These are phyloP conservation scores for Dinomys branickii DNA, from an alignment of 2,113 vertebrate genomes.

Conservation along the genomic window DNA sequence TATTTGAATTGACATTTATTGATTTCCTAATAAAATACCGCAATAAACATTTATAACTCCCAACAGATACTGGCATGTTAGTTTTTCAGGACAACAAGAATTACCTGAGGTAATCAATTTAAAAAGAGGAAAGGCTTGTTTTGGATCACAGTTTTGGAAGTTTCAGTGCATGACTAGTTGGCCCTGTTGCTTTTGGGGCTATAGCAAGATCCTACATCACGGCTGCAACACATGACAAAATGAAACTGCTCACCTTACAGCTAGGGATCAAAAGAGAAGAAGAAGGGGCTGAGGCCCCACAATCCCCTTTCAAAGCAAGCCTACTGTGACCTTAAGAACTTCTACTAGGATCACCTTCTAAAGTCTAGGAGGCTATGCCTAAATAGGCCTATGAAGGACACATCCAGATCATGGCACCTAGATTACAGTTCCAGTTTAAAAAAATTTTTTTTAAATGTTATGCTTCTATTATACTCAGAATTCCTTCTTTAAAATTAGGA, in stretches of 20 bases:
- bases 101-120: background rate
- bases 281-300: background rate
- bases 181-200: background rate
- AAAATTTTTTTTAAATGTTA: slow-evolving; percentile 11
- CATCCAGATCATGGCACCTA: background rate
- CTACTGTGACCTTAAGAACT: background rate
- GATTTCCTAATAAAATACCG: slow-evolving; percentile 4
- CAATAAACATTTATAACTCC: background rate
- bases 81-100: background rate
- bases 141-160: background rate
- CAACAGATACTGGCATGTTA: background rate
- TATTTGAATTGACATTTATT: background rate
- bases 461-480: background rate
- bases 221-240: background rate
- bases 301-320: background rate
- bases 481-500: background rate
- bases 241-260: background rate
- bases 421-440: background rate
- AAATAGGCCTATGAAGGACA: background rate
- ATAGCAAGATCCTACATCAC: background rate
- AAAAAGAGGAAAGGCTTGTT: background rate
- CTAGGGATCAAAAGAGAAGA: background rate
- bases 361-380: too few relatives aligned
- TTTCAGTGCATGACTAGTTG: background rate
- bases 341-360: background rate